These are phyloP conservation scores for Phorcus lineatus DNA, from an alignment of 2,888 invertebrate genomes.

Conservation along the genomic window DNA sequence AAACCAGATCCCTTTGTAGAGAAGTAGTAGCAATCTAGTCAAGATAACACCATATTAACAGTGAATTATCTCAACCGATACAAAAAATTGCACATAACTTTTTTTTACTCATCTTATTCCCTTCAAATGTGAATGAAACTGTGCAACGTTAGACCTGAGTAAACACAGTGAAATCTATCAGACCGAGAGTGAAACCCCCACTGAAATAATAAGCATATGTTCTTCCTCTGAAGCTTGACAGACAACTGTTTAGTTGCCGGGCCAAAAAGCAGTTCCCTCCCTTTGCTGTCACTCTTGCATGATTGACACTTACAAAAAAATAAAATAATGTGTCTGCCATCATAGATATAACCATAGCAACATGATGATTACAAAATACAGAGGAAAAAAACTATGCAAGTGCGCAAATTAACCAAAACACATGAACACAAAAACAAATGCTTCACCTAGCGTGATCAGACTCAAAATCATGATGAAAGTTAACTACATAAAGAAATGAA, in stretches of 20 bases:
- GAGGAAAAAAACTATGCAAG: too few relatives aligned
- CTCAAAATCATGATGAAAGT: too few relatives aligned
- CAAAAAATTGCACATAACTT: neutral
- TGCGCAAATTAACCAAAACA: too few relatives aligned
- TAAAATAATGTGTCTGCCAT: neutral
- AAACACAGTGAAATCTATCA: neutral
- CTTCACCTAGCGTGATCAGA: too few relatives aligned
- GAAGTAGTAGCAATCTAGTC: neutral
- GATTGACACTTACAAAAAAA: neutral
- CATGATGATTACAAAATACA: neutral
- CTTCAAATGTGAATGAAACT: neutral
- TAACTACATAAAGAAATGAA: too few relatives aligned
- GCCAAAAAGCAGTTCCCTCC: too few relatives aligned
- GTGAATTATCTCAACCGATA: neutral
- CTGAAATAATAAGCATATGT: neutral
- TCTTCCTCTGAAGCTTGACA: neutral
- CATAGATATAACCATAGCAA: neutral
- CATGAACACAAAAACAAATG: too few relatives aligned
- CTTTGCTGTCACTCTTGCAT: constrained; percentile 42
- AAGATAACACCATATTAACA: constrained; percentile 10
- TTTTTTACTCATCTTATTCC: neutral
- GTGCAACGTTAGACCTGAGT: neutral
- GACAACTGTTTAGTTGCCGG: too few relatives aligned
- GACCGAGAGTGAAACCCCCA: neutral
- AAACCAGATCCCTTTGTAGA: neutral